Conservation (phyloP, 1,140 invertebrate species). For the Aphelenchoides fujianensis region DNA sequence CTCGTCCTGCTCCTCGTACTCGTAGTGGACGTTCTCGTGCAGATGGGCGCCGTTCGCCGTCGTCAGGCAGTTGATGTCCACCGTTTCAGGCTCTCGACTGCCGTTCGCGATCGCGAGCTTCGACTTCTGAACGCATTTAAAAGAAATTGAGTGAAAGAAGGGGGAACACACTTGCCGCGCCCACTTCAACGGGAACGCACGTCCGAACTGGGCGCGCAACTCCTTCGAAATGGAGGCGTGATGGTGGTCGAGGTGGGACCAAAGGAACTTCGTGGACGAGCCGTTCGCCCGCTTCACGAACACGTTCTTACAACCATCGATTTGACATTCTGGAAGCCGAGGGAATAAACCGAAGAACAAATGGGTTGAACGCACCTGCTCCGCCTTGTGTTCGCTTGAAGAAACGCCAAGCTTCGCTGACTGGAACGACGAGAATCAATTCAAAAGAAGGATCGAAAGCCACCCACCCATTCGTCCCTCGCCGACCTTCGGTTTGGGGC, state of each 20-base stretch:
- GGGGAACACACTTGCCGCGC: not conserved
- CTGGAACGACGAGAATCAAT: not conserved
- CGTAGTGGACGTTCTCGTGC: not conserved
- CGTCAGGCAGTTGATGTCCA: not conserved
- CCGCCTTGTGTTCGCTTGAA: not conserved
- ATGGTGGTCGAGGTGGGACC: constrained; percentile 7
- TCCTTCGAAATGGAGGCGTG: constrained; percentile 1
- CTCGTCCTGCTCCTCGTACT: not conserved
- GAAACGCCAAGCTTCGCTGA: not conserved
- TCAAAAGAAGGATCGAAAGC: no score
- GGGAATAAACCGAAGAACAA: not conserved
- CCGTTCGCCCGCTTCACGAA: constrained; percentile 3
- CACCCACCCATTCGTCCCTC: no score
- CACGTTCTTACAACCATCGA: not conserved
- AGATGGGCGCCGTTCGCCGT: not conserved
- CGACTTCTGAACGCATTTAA: not conserved
- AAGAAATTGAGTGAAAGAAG: not conserved
- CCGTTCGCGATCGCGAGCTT: not conserved
- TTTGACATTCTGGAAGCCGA: not conserved
- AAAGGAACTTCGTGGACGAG: constrained; percentile 9
- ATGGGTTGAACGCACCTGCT: not conserved
- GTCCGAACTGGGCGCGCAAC: not conserved
- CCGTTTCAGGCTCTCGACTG: not conserved
- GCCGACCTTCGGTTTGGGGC: not conserved
- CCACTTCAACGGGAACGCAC: not conserved